phyloP scores from a whole-genome alignment of 2,113 vertebrate genomes.

The Lanius ludovicianus region DNA sequence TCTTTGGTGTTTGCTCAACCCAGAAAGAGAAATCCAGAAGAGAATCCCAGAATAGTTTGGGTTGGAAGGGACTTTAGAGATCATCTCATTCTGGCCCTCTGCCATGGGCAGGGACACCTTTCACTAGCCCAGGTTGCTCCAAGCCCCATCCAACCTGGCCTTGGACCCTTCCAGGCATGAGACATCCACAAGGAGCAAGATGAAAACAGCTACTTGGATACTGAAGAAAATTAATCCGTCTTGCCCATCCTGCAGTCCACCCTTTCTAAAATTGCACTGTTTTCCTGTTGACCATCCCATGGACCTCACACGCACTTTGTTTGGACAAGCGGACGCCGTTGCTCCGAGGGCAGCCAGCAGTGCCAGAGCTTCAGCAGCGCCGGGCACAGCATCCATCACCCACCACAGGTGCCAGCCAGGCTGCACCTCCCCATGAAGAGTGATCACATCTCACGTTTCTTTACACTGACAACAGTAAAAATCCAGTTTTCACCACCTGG shows the following conservation, averaged over 20 bases:
- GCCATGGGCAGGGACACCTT: not conserved
- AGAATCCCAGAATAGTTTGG: not conserved
- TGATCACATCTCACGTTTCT: fast-evolving
- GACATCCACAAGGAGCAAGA: not conserved
- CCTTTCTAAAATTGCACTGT: not conserved
- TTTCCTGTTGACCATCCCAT: not conserved
- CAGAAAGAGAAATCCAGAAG: not conserved
- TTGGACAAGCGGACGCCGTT: fast-evolving
- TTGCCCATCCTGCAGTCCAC: not conserved
- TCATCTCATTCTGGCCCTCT: not conserved
- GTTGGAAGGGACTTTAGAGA: not conserved
- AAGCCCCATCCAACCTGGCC: fast-evolving
- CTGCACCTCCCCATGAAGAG: fast-evolving
- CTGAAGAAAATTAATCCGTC: not conserved
- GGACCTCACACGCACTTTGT: not conserved
- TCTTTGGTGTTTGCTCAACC: not conserved
- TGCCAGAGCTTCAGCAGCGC: fast-evolving
- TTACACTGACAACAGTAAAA: not conserved
- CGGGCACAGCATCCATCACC: fast-evolving
- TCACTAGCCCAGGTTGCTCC: not conserved
- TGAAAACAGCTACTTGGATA: not conserved
- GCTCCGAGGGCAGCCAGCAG: fast-evolving
- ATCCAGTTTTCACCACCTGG: not conserved
- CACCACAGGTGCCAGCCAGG: not conserved
- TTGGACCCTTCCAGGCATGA: not conserved